These are phyloP conservation scores for Rhodophaea formosa DNA, from an alignment of 2,888 invertebrate species.

Conservation along the genomic window DNA sequence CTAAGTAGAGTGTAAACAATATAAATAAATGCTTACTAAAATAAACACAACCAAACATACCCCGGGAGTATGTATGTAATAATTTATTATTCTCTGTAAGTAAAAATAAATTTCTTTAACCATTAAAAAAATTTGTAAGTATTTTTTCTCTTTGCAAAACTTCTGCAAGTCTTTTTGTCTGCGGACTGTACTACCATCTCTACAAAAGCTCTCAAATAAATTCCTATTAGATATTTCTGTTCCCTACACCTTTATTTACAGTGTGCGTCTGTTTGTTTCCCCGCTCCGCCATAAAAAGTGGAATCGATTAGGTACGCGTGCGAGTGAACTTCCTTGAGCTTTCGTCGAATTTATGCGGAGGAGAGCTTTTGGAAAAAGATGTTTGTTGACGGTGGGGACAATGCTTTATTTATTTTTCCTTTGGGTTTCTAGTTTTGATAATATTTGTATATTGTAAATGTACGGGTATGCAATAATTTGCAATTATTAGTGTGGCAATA, in stretches of 20 bases:
- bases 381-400: not conserved
- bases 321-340: not conserved
- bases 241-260: conserved; percentile 4
- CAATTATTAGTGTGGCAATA: too few relatives aligned
- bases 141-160: too few relatives aligned
- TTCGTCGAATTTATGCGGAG: conserved; percentile 1
- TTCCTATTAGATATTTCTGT: not conserved
- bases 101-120: too few relatives aligned
- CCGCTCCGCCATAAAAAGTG: not conserved
- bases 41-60: too few relatives aligned
- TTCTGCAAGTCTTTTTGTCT: not conserved
- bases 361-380: not conserved
- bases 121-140: not conserved
- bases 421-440: too few relatives aligned
- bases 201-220: conserved; percentile 1
- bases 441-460: too few relatives aligned
- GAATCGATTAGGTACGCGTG: not conserved
- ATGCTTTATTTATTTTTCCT: too few relatives aligned
- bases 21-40: too few relatives aligned
- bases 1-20: too few relatives aligned
- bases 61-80: too few relatives aligned
- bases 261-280: not conserved
- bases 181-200: not conserved
- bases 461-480: too few relatives aligned
- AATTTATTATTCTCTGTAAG: too few relatives aligned